These are phyloP conservation scores for Selene dorsalis DNA, from an alignment of 2,797 vertebrate genomes.

Conservation along the genomic window DNA sequence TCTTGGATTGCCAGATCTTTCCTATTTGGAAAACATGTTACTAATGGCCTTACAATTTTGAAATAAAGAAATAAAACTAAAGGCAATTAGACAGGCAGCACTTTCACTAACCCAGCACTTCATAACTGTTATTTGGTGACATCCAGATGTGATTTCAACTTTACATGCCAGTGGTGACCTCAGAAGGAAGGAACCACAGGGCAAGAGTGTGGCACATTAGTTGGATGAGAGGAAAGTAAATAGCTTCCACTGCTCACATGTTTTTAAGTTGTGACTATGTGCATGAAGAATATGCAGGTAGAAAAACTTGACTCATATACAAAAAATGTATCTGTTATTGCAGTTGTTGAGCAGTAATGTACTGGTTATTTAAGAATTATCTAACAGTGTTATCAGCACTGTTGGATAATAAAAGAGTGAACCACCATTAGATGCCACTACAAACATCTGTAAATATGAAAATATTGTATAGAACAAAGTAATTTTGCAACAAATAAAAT, in stretches of 20 bases:
- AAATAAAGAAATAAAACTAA: background rate
- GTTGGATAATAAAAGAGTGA: background rate
- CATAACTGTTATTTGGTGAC: background rate
- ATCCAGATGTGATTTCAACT: slow-evolving; percentile 20
- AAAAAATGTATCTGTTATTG: background rate
- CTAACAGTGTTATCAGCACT: background rate
- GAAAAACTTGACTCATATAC: background rate
- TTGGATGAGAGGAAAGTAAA: slow-evolving; percentile 6
- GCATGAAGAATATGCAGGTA: background rate
- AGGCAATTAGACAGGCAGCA: background rate
- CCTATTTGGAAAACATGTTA: background rate
- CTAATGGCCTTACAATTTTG: background rate
- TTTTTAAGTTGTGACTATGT: background rate
- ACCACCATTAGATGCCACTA: background rate
- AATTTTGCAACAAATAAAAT: background rate
- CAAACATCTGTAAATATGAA: background rate
- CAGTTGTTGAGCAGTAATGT: background rate
- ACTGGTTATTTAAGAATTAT: slow-evolving; percentile 10
- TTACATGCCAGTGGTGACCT: slow-evolving; percentile 39
- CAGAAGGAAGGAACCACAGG: slow-evolving; percentile 36
- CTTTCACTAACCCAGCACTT: background rate
- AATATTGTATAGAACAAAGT: background rate
- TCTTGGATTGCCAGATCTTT: background rate
- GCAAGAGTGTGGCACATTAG: background rate
- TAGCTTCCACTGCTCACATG: background rate